Percentiles rank a stretch among this genome's conserved stretches.
phyloP scores from a whole-genome alignment of 2,113 vertebrate genomes.

The Thermophis baileyi region DNA sequence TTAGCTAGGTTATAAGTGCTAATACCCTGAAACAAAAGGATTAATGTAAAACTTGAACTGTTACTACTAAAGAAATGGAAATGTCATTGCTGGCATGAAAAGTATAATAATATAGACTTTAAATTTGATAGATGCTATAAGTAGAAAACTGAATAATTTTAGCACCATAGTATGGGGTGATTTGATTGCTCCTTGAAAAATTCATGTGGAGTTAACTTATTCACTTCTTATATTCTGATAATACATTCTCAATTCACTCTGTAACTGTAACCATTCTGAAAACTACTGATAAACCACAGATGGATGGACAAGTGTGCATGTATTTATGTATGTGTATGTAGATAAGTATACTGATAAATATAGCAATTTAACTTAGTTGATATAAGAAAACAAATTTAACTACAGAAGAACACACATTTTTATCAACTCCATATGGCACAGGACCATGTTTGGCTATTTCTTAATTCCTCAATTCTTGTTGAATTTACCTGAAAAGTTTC shows the following conservation, averaged over 20 bases:
- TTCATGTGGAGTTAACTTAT: not conserved
- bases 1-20: conserved; percentile 21
- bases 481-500: not conserved
- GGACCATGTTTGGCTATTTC: not conserved
- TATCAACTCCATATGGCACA: not conserved
- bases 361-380: not conserved
- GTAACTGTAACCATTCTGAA: conserved; percentile 14
- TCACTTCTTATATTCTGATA: not conserved
- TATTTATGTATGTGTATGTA: not conserved
- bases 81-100: not conserved
- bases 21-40: conserved; percentile 28
- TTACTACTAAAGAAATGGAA: conserved; percentile 13
- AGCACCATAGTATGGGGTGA: not conserved
- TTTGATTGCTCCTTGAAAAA: conserved; percentile 10
- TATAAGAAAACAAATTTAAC: not conserved
- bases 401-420: not conserved
- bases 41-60: conserved; percentile 6
- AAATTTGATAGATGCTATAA: not conserved
- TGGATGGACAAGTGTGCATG: not conserved
- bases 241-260: conserved; percentile 5
- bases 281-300: not conserved
- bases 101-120: not conserved
- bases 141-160: not conserved
- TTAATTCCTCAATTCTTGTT: not conserved
- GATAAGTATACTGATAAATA: not conserved